phyloP scores from a whole-genome alignment of 2,113 vertebrate species.

The Saguinus imperator region DNA sequence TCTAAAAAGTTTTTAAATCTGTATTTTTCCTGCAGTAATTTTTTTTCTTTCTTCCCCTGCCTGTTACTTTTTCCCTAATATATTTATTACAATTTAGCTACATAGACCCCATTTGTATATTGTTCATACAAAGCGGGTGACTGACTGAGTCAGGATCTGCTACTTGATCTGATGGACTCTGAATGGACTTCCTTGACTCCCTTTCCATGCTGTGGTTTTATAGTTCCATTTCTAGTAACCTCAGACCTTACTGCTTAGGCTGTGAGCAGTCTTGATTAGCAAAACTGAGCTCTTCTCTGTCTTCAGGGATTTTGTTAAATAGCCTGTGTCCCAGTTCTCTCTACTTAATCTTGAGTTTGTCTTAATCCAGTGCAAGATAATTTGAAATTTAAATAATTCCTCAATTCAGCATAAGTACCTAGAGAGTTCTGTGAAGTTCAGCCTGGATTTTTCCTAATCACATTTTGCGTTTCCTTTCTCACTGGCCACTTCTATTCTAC shows the following conservation, averaged over 20 bases:
- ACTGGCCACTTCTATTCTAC: neutral
- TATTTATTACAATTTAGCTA: neutral
- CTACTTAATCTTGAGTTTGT: neutral
- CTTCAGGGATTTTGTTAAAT: neutral
- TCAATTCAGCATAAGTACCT: neutral
- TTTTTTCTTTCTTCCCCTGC: neutral
- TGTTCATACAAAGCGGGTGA: neutral
- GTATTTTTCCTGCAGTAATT: neutral
- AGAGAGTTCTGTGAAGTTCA: neutral
- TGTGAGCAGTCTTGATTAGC: neutral
- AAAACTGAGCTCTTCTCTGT: neutral
- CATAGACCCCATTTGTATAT: neutral
- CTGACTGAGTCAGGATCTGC: neutral
- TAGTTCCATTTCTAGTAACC: neutral
- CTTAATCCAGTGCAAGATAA: neutral
- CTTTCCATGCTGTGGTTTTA: neutral
- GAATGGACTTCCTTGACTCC: neutral
- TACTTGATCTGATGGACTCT: neutral
- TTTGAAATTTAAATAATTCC: neutral
- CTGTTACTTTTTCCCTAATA: neutral
- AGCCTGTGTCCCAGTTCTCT: neutral
- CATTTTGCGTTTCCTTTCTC: neutral
- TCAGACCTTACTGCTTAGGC: neutral
- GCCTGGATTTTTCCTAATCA: neutral
- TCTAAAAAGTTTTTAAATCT: neutral